These are phyloP conservation scores for Cantharis flavilabris DNA, from an alignment of 2,888 invertebrate genomes.

Conservation along the genomic window DNA sequence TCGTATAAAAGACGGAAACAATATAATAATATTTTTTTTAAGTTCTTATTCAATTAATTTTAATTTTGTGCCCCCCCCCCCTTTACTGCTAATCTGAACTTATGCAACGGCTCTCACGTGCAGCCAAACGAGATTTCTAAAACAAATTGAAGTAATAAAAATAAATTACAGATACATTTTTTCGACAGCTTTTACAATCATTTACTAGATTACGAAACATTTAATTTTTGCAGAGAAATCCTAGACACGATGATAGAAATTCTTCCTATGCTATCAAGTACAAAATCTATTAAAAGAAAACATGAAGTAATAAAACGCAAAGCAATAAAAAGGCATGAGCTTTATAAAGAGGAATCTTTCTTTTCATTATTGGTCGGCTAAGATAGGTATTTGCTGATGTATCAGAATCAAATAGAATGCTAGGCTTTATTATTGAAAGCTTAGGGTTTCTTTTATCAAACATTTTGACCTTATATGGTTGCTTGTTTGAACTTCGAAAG, in stretches of 20 bases:
- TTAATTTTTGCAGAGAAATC: not conserved
- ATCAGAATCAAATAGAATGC: slow-evolving; percentile 28
- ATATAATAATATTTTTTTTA: too few species aligned
- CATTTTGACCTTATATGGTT: slow-evolving; percentile 23
- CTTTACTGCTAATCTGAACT: too few species aligned
- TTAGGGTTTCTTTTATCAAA: slow-evolving; percentile 22
- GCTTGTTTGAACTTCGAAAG: slow-evolving; percentile 15
- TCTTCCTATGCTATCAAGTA: not conserved
- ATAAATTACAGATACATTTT: not conserved
- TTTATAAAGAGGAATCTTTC: slow-evolving; percentile 22
- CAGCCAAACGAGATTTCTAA: too few species aligned
- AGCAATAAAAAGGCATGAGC: slow-evolving; percentile 25
- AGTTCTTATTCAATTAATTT: too few species aligned
- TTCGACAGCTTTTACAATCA: not conserved
- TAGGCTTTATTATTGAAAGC: slow-evolving; percentile 26
- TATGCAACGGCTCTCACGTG: too few species aligned
- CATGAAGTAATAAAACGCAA: slow-evolving; percentile 23
- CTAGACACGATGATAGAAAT: not conserved
- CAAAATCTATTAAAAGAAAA: slow-evolving; percentile 7
- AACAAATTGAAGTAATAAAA: too few species aligned
- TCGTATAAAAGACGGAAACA: too few species aligned
- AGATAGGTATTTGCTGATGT: slow-evolving; percentile 27
- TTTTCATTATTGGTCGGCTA: slow-evolving; percentile 25
- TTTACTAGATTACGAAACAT: not conserved
- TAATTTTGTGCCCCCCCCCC: too few species aligned